These are phyloP conservation scores for Camponotus pennsylvanicus DNA, from an alignment of 1,140 invertebrate species.

Conservation along the genomic window DNA sequence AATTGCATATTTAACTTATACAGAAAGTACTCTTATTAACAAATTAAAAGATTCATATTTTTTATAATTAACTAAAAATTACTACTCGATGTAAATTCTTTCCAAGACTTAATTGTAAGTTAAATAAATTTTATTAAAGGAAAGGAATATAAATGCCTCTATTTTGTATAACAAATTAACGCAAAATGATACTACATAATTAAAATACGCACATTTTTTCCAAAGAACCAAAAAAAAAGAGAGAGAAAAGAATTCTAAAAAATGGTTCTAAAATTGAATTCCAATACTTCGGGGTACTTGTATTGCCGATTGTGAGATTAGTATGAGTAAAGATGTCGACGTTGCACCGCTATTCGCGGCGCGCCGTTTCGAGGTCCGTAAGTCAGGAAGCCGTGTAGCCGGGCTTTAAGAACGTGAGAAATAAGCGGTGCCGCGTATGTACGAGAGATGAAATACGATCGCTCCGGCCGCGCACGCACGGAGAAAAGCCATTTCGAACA, in stretches of 20 bases:
- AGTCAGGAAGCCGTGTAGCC: slow-evolving; percentile 70
- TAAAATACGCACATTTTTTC: background rate
- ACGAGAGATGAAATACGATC: slow-evolving; percentile 73
- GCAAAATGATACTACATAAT: background rate
- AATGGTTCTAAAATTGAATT: background rate
- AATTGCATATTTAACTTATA: slow-evolving; percentile 1
- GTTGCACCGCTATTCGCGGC: slow-evolving; percentile 41
- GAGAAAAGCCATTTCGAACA: slow-evolving; percentile 70
- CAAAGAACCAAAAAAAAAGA: too few relatives aligned
- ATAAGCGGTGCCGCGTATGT: slow-evolving; percentile 65
- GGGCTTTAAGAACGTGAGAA: slow-evolving; percentile 73
- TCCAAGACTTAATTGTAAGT: background rate
- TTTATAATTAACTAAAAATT: background rate
- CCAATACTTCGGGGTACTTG: background rate
- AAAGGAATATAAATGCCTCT: background rate
- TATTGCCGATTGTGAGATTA: background rate
- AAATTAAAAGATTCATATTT: slow-evolving; percentile 15
- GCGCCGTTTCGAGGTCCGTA: slow-evolving; percentile 66
- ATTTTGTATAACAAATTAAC: background rate
- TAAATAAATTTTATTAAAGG: slow-evolving; percentile 7
- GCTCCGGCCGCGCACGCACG: slow-evolving; percentile 53
- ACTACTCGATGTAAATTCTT: background rate
- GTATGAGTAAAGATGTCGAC: background rate
- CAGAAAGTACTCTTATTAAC: background rate
- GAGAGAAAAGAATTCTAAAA: too few relatives aligned